Percentiles rank a stretch among this genome's conserved stretches.
These are phyloP conservation scores for Deilephila elpenor DNA, from an alignment of 2,888 invertebrate genomes.

Conservation along the genomic window DNA sequence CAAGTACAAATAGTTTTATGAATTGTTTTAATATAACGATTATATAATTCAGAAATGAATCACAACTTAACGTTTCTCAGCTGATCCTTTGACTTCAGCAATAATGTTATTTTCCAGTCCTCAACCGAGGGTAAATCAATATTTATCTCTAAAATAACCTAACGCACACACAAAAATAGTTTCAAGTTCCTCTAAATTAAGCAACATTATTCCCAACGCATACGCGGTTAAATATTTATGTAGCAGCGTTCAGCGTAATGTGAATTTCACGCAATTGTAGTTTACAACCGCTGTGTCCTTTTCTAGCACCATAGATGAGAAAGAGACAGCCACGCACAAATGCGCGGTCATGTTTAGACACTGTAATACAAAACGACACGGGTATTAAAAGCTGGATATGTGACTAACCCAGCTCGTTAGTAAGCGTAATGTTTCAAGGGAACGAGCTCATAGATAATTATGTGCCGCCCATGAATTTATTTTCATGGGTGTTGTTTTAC, in stretches of 20 bases:
- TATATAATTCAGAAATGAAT: no score
- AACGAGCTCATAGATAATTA: slow-evolving; percentile 13
- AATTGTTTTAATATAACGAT: no score
- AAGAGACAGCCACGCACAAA: slow-evolving; percentile 4
- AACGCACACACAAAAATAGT: not conserved
- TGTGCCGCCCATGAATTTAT: slow-evolving; percentile 14
- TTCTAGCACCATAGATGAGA: not conserved
- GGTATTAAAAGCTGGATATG: slow-evolving; percentile 25
- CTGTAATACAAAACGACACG: slow-evolving; percentile 24
- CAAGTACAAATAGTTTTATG: no score
- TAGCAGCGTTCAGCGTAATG: slow-evolving; percentile 16
- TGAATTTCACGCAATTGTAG: slow-evolving; percentile 26
- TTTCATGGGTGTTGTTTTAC: not conserved
- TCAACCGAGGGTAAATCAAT: no score
- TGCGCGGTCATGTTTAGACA: slow-evolving; percentile 25
- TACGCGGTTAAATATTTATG: slow-evolving; percentile 14
- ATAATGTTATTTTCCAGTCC: no score
- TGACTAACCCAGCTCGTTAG: slow-evolving; percentile 21
- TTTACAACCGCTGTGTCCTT: not conserved
- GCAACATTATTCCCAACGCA: not conserved
- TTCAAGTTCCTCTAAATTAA: not conserved
- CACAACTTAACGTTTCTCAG: no score
- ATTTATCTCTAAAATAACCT: no score
- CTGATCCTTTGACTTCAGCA: no score
- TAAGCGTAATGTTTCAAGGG: slow-evolving; percentile 15